Evolutionary conservation across 2,113 vertebrate genomes (phyloP).

Genomic region (Tauraco erythrolophus): DNA sequence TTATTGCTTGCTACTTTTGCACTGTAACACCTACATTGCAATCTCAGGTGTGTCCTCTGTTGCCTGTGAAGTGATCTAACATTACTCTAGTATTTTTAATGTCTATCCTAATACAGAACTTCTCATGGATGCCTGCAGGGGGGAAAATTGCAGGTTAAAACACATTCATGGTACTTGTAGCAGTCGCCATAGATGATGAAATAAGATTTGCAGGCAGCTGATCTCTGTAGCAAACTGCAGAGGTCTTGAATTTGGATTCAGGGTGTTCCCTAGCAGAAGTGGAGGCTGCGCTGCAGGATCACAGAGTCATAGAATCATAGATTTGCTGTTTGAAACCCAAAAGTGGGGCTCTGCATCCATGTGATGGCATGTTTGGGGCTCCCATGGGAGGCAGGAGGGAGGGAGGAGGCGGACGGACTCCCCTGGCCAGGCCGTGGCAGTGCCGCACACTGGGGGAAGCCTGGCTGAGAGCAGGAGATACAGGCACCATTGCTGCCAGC

Average conservation of each 20-base stretch:
- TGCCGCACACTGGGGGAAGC: fast-evolving
- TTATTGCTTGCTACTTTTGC: background rate
- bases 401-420: fast-evolving
- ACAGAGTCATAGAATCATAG: too few species aligned
- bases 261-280: background rate
- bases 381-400: background rate
- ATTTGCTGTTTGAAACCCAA: background rate
- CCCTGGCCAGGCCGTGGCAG: fast-evolving
- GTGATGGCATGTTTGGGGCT: background rate
- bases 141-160: slow-evolving; percentile 2
- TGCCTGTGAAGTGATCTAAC: background rate
- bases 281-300: background rate
- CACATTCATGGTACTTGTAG: background rate
- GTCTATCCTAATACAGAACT: slow-evolving; percentile 1
- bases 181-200: background rate
- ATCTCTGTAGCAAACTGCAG: background rate
- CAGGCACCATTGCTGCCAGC: background rate
- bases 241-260: background rate
- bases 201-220: background rate
- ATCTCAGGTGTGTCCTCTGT: slow-evolving; percentile 5
- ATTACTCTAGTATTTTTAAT: slow-evolving; percentile 19
- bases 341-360: background rate
- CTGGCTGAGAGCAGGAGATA: background rate
- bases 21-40: background rate
- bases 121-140: background rate